Base-by-base conservation (phyloP, 1,140 invertebrate species). In the Diabrotica undecimpunctata region DNA sequence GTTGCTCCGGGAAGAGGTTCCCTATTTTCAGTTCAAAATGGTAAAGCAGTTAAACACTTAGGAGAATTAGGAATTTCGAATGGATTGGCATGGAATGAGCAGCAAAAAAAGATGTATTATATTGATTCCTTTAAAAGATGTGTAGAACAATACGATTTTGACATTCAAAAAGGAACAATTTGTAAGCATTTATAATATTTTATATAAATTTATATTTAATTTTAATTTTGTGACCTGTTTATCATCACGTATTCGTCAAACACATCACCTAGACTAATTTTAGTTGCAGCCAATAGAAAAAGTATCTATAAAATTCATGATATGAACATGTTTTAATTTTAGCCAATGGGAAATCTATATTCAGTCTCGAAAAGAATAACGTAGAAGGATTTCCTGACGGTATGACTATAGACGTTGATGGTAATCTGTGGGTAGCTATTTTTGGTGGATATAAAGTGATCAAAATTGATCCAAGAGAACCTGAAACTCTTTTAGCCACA, bases 21-120 rank as follows among this genome's bases (percentile, higher is more conserved):
- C 35, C 65, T 77, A 1, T 72, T 67, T 56, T 67, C 68, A 56
- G 63, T 71, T 6, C 35, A 54, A 36, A 61, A 64, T 11, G 54
- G 62, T 12, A 61, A 67, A 36, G 10, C 71, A 7, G 70, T 63
- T 52, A 77, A 67, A 52, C 72, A 79, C 62, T 81, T 72, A 57
- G 72, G 67, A 64, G 73, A 82, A 68, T 81, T 91, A 14, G 81
- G 83, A 52, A 88, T 94, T 62, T 90, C 90, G 11, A 96, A 95
- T 75, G 93, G 93, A 0, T 75, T 95, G 5, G 87, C 87, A 6
- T 95, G 92, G 92, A 87, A 86, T 70, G 71, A 79, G 3, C 81
- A 86, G 57, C 82, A 85, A 60, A 86, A 85, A 35, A 85, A 84
- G 10, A 85, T 92, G 78, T 93, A 91, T 75, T 92, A 89, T 73